Conservation (phyloP, 2,113 vertebrate species). For the Sclerurus mexicanus region DNA sequence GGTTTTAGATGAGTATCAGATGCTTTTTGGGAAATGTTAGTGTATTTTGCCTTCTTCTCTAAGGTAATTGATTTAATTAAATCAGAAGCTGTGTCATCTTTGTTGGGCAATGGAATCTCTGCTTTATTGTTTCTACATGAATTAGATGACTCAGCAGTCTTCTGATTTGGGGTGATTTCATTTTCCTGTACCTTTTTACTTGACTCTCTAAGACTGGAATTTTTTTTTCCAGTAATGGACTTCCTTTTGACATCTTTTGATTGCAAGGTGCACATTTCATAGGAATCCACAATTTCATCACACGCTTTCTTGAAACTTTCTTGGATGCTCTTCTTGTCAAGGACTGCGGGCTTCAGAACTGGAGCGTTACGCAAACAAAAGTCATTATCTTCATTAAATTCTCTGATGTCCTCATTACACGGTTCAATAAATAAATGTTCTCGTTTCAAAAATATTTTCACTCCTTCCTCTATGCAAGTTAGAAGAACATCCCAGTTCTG, state of each 20-base stretch:
- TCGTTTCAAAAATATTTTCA: slow-evolving; percentile 85
- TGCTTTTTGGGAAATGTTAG: not conserved
- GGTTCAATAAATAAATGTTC: slow-evolving; percentile 84
- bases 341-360: slow-evolving; percentile 26
- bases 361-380: slow-evolving; percentile 34
- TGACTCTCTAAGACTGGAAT: not conserved
- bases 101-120: not conserved
- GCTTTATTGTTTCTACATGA: not conserved
- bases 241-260: slow-evolving; percentile 85
- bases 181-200: slow-evolving; percentile 8
- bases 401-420: slow-evolving; percentile 77
- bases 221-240: not conserved
- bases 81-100: slow-evolving; percentile 3
- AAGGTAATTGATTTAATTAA: not conserved
- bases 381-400: slow-evolving; percentile 66
- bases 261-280: slow-evolving; percentile 73
- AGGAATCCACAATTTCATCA: slow-evolving; percentile 67
- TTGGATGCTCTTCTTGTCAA: not conserved
- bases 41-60: slow-evolving; percentile 18
- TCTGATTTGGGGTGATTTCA: not conserved
- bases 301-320: slow-evolving; percentile 50
- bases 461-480: slow-evolving; percentile 84
- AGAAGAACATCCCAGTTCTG: slow-evolving; percentile 88
- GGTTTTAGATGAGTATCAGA: not conserved
- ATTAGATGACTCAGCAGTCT: not conserved